These are phyloP conservation scores for Edolisoma coerulescens DNA, from an alignment of 2,113 vertebrate genomes.

Conservation along the genomic window DNA sequence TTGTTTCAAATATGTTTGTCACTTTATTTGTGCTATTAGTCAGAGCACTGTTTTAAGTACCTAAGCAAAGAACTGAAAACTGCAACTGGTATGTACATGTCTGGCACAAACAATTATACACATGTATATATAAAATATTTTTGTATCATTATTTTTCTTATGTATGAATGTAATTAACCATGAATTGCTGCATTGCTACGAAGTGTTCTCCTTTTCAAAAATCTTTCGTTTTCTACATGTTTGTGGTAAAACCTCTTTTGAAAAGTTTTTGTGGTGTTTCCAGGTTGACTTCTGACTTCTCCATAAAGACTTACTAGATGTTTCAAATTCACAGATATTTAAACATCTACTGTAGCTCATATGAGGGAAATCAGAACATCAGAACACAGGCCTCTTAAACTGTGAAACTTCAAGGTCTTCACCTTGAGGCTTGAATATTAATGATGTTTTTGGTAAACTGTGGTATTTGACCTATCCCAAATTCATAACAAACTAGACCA, in stretches of 20 bases:
- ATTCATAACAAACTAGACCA: not conserved
- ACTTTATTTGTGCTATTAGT: not conserved
- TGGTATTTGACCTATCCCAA: not conserved
- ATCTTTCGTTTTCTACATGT: not conserved
- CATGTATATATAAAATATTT: not conserved
- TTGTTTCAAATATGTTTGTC: not conserved
- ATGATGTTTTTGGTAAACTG: not conserved
- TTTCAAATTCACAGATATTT: not conserved
- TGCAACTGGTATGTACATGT: not conserved
- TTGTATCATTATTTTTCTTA: not conserved
- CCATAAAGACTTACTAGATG: not conserved
- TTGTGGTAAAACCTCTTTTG: not conserved
- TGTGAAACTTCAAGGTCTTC: not conserved
- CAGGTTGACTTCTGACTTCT: not conserved
- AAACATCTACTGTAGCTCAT: not conserved
- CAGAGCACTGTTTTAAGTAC: not conserved
- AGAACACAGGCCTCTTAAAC: not conserved
- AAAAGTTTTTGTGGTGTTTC: not conserved
- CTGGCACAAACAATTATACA: not conserved
- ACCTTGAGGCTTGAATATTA: not conserved
- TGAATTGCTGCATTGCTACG: not conserved
- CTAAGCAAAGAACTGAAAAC: not conserved
- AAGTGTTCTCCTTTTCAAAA: not conserved
- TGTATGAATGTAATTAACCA: not conserved
- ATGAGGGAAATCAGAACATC: not conserved